phyloP scores from a whole-genome alignment of 2,888 invertebrate species.

The Lutraria lutraria region DNA sequence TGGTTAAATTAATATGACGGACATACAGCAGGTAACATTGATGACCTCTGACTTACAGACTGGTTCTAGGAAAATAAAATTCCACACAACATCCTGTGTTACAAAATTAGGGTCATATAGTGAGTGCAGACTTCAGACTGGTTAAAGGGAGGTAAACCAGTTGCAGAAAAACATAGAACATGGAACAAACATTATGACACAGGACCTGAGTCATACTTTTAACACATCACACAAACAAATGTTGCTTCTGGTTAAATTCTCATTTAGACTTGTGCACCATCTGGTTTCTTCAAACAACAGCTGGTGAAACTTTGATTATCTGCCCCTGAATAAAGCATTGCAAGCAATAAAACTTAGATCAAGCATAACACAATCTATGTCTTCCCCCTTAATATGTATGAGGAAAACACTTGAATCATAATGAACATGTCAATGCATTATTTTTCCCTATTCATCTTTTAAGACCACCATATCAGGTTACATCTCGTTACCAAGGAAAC shows the following conservation, averaged over 20 bases:
- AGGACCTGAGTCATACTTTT: not conserved
- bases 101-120: not conserved
- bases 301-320: not conserved
- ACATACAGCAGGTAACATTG: not conserved
- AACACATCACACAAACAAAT: not conserved
- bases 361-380: not conserved
- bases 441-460: not conserved
- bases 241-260: conserved; percentile 2
- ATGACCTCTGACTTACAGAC: not conserved
- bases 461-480: not conserved
- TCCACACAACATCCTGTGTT: not conserved
- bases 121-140: not conserved
- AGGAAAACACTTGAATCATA: not conserved
- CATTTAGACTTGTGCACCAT: not conserved
- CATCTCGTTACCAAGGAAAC: not conserved
- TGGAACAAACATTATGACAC: not conserved
- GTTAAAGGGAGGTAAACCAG: not conserved
- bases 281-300: not conserved
- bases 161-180: not conserved
- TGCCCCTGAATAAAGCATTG: not conserved
- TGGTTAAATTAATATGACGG: not conserved
- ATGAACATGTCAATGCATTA: not conserved
- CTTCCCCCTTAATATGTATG: not conserved
- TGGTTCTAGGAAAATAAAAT: not conserved
- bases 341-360: not conserved